Evolutionary conservation across 2,113 vertebrate genomes (phyloP).

Genomic region (Eptatretus burgeri): DNA sequence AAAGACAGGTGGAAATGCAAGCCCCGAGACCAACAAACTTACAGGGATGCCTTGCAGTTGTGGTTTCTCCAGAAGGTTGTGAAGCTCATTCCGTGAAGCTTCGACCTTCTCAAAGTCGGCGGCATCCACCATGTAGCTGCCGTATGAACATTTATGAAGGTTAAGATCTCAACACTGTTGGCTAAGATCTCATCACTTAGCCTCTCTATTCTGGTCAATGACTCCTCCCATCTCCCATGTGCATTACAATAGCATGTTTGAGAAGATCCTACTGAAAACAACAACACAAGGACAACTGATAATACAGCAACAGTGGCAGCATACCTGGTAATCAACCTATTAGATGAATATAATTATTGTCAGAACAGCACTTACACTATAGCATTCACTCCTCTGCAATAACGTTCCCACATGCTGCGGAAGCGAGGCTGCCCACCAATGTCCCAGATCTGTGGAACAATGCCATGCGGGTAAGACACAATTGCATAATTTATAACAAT

Average conservation of each 20-base stretch:
- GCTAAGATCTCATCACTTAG: too few relatives aligned
- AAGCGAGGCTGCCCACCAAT: conserved; percentile 97
- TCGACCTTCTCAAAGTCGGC: conserved; percentile 90
- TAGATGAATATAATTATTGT: too few relatives aligned
- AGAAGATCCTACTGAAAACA: too few relatives aligned
- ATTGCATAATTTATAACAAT: too few relatives aligned
- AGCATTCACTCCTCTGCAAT: conserved; percentile 86
- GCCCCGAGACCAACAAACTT: conserved; percentile 16
- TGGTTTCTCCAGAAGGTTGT: conserved; percentile 93
- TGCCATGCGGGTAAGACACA: neutral
- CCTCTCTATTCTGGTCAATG: too few relatives aligned
- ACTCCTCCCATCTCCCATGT: too few relatives aligned
- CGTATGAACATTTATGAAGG: conserved; percentile 8
- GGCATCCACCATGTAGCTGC: conserved; percentile 94
- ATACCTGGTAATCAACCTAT: too few relatives aligned
- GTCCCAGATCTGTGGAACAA: conserved; percentile 54
- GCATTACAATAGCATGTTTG: too few relatives aligned
- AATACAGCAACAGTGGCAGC: too few relatives aligned
- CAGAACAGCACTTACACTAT: conserved; percentile 45
- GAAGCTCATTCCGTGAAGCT: conserved; percentile 80
- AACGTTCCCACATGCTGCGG: conserved; percentile 98
- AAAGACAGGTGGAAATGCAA: too few relatives aligned
- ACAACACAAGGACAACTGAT: too few relatives aligned
- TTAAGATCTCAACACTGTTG: neutral
- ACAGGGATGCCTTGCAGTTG: conserved; percentile 96